Percentiles rank a stretch among this genome's conserved stretches.
These are phyloP conservation scores for Aphelenchoides besseyi DNA, from an alignment of 1,140 invertebrate species.

Conservation along the genomic window DNA sequence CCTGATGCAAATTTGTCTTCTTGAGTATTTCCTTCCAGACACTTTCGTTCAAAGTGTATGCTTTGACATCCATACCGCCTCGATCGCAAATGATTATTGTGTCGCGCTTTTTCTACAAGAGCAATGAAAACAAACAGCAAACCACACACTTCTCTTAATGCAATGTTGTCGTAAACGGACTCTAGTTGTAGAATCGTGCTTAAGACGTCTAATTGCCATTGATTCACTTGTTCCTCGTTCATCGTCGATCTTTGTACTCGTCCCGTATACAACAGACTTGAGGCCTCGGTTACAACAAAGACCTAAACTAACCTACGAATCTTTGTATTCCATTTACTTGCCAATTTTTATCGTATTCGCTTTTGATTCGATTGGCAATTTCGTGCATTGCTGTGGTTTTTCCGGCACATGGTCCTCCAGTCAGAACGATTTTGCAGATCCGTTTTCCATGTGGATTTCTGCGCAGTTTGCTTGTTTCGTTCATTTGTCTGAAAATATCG, in stretches of 20 bases:
- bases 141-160: conserved; percentile 24
- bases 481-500: conserved; percentile 1
- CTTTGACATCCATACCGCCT: conserved; percentile 43
- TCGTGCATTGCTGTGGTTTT: conserved; percentile 41
- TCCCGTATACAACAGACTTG: conserved; percentile 36
- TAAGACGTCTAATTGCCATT: conserved; percentile 44
- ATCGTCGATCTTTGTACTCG: conserved; percentile 28
- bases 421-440: conserved; percentile 42
- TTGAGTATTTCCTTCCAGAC: conserved; percentile 28
- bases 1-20: conserved; percentile 33
- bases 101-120: conserved; percentile 26
- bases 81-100: conserved; percentile 43
- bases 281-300: conserved; percentile 34
- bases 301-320: conserved; percentile 26
- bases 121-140: background rate
- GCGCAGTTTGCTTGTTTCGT: conserved; percentile 7
- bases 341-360: conserved; percentile 32
- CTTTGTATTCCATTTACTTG: conserved; percentile 20
- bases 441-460: conserved; percentile 30
- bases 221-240: conserved; percentile 32
- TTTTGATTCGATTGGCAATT: conserved; percentile 27
- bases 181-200: conserved; percentile 40
- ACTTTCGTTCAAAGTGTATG: conserved; percentile 24
- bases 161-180: conserved; percentile 43
- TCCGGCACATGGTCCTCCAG: conserved; percentile 41